Percentiles rank a stretch among this genome's conserved stretches.
Conservation (phyloP, 2,113 vertebrate species). For the Perca flavescens region DNA sequence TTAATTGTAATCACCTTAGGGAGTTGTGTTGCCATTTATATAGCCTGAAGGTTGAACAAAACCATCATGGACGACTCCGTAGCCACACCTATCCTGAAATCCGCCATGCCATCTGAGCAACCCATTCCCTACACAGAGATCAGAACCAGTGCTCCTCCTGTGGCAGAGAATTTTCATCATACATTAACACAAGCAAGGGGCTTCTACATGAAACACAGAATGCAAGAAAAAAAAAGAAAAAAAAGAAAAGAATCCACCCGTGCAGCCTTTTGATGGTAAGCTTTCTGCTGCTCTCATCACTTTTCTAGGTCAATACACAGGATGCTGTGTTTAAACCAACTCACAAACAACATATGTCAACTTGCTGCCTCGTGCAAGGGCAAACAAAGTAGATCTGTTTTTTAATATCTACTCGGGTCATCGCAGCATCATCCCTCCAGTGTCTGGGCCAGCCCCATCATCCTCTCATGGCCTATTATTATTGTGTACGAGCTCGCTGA, state of each 20-base stretch:
- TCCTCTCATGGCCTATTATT: constrained; percentile 64
- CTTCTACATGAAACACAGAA: constrained; percentile 11
- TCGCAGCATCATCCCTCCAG: constrained; percentile 37
- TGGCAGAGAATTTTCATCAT: constrained; percentile 15
- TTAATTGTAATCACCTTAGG: background rate
- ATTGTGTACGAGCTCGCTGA: constrained; percentile 32
- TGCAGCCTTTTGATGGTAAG: constrained; percentile 28
- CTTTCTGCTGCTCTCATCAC: constrained; percentile 53
- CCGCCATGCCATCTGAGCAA: background rate
- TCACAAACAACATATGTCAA: constrained; percentile 75
- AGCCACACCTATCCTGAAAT: background rate
- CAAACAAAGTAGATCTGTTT: constrained; percentile 67
- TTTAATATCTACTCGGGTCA: constrained; percentile 47
- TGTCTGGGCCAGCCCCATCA: constrained; percentile 69
- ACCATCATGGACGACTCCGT: background rate
- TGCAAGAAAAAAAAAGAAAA: too few species aligned
- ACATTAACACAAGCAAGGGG: constrained; percentile 24
- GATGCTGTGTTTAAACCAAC: constrained; percentile 40
- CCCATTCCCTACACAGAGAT: too few species aligned
- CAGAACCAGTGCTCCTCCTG: background rate
- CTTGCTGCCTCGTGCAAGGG: constrained; percentile 55
- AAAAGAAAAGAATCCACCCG: background rate
- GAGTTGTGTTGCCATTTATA: background rate
- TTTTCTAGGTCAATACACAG: constrained; percentile 72
- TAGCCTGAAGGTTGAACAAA: background rate